Evolutionary conservation across 2,113 vertebrate species (phyloP).

Genomic region (Eidolon helvum): DNA sequence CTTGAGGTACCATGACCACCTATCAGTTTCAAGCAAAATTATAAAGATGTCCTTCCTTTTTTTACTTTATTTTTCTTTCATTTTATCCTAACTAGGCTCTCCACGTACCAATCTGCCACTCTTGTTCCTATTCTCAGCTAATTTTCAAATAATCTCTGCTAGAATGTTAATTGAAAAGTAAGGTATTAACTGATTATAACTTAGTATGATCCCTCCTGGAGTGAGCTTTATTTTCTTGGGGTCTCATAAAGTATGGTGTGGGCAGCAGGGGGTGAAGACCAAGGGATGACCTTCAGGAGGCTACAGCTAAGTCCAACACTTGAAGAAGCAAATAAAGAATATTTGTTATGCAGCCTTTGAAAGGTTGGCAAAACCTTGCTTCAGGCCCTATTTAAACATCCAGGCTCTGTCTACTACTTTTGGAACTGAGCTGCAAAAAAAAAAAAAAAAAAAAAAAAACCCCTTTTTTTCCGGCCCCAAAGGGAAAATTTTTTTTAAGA

Average conservation of each 20-base stretch:
- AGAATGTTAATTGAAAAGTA: constrained; percentile 69
- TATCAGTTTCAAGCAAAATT: not conserved
- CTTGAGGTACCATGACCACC: not conserved
- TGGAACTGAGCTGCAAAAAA: constrained; percentile 62
- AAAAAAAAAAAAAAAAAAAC: not conserved
- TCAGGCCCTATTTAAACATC: constrained; percentile 68
- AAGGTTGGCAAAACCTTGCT: constrained; percentile 69
- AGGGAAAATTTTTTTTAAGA: too few species aligned
- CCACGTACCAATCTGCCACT: not conserved
- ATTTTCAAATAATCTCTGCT: constrained; percentile 61
- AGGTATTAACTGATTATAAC: constrained; percentile 65
- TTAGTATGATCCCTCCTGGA: not conserved
- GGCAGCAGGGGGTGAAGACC: constrained; percentile 32
- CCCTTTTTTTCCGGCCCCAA: too few species aligned
- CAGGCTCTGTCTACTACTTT: constrained; percentile 13
- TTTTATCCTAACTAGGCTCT: not conserved
- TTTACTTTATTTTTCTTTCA: not conserved
- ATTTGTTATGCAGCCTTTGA: constrained; percentile 59
- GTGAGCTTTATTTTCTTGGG: constrained; percentile 59
- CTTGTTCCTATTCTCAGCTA: constrained; percentile 37
- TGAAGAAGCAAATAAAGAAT: constrained; percentile 73
- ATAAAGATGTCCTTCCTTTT: not conserved
- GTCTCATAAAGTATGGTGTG: constrained; percentile 36
- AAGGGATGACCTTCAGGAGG: constrained; percentile 69
- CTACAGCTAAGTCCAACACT: constrained; percentile 43